Percentiles rank a stretch among this genome's conserved stretches.
phyloP scores from a whole-genome alignment of 2,888 invertebrate species.

The Stenurella melanura region DNA sequence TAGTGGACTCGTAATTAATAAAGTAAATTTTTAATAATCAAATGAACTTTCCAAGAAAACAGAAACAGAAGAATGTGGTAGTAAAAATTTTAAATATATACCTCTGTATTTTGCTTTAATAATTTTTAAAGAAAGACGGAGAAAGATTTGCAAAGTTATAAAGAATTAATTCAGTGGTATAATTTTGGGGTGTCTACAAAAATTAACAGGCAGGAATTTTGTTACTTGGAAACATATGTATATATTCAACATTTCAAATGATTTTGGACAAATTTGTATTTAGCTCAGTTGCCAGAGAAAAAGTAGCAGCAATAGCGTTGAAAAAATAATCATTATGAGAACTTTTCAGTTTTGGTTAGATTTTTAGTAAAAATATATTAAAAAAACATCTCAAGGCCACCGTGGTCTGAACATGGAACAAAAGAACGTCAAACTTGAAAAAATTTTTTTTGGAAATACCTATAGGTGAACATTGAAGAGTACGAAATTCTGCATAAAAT shows the following conservation, averaged over 20 bases:
- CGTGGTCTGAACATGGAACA: too few relatives aligned
- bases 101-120: slow-evolving; percentile 57
- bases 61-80: slow-evolving; percentile 58
- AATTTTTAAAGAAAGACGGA: slow-evolving; percentile 53
- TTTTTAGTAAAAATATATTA: too few relatives aligned
- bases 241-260: too few relatives aligned
- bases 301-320: too few relatives aligned
- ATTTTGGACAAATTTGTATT: neutral
- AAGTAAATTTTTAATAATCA: slow-evolving; percentile 62
- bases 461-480: too few relatives aligned
- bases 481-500: too few relatives aligned
- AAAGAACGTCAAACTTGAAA: too few relatives aligned
- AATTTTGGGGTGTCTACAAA: slow-evolving; percentile 15
- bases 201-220: slow-evolving; percentile 1
- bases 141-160: slow-evolving; percentile 63
- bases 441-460: too few relatives aligned
- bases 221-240: neutral
- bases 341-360: too few relatives aligned
- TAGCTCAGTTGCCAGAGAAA: too few relatives aligned
- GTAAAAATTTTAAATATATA: slow-evolving; percentile 60
- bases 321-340: too few relatives aligned
- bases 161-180: slow-evolving; percentile 14
- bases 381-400: too few relatives aligned
- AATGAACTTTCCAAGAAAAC: slow-evolving; percentile 53
- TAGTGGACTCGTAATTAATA: slow-evolving; percentile 64